Evolutionary conservation across 1,140 invertebrate species (phyloP), one percentile per base, ranked within the genome.

Genomic region (Delia radicum): DNA sequence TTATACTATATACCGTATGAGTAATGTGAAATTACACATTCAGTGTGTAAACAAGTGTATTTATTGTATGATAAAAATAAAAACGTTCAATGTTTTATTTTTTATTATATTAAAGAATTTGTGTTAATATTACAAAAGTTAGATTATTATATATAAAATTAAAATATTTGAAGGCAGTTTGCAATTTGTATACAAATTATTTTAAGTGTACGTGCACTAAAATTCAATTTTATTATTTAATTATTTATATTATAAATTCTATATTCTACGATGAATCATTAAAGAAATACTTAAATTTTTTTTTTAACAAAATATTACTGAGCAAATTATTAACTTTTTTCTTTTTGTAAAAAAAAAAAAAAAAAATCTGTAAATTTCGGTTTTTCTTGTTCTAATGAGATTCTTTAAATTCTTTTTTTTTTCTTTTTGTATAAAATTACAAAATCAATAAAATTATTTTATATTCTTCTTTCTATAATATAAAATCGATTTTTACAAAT

Each of bases 401-500:
- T 55, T 55, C 48, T 21, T 21, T 55, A 21, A 21, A 55, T 55
- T 4, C 10, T 55, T 21, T 21, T 8, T 5, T 21, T 21, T 21
- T 55, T 21, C 6, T 18, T 48, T 21, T 3, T 21, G n/a, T 55
- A 24, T 55, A 55, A 55, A 55, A 55, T 21, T 21, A 55, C n/a
- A 55, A 21, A 21, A 55, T 6, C n/a, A 21, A 24, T 18, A 8
- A 8, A 3, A 21, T 55, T 21, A 8, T n/a, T 55, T 21, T 55
- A 55, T 55, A 8, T 55, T 55, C n/a, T 21, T 55, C 10, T 7
- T 55, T 55, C 18, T 55, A 55, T 21, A 55, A 55, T 55, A 55
- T 21, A 42, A 55, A 55, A 55, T 55, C 48, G 48, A 55, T 55
- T 55, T 37, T 55, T 55, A 55, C 48, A 55, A 55, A 55, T 55